These are phyloP conservation scores for Dunckerocampus dactyliophorus DNA, from an alignment of 2,113 vertebrate genomes.

Conservation along the genomic window DNA sequence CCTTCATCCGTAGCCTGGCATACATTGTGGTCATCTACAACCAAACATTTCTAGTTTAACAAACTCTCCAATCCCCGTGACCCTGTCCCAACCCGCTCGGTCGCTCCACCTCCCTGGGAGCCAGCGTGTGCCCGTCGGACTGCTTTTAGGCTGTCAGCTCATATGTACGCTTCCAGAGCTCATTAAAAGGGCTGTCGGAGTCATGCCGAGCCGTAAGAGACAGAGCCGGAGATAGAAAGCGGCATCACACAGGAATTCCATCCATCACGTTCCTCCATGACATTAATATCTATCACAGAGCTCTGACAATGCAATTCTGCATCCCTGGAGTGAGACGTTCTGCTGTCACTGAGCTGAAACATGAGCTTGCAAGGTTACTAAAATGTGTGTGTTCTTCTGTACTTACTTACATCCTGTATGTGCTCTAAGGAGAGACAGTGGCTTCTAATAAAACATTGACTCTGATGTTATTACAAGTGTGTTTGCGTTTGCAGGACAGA, in stretches of 20 bases:
- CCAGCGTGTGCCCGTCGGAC: slow-evolving; percentile 20
- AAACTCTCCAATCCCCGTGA: not conserved
- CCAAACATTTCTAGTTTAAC: not conserved
- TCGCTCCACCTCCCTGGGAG: slow-evolving; percentile 17
- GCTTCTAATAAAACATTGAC: slow-evolving; percentile 37
- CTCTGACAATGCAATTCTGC: slow-evolving; percentile 63
- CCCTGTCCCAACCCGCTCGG: not conserved
- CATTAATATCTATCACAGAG: slow-evolving; percentile 69
- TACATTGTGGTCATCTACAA: not conserved
- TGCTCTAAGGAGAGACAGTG: slow-evolving; percentile 36
- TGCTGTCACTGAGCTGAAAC: slow-evolving; percentile 37
- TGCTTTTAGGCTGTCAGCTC: slow-evolving; percentile 58
- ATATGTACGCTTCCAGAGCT: slow-evolving; percentile 62
- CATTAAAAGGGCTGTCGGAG: slow-evolving; percentile 66
- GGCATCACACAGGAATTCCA: slow-evolving; percentile 68
- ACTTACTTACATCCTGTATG: slow-evolving; percentile 9
- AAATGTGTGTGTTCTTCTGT: slow-evolving; percentile 18
- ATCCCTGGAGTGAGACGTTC: slow-evolving; percentile 55
- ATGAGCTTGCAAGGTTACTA: slow-evolving; percentile 14
- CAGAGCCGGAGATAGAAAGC: slow-evolving; percentile 59
- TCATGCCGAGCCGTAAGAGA: slow-evolving; percentile 56
- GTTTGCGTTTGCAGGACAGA: slow-evolving; percentile 12
- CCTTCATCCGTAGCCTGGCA: not conserved
- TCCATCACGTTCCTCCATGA: slow-evolving; percentile 65
- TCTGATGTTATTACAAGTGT: slow-evolving; percentile 26